Base-by-base conservation (phyloP, 2,113 vertebrate species). In the Ivindomyrus marchei region DNA sequence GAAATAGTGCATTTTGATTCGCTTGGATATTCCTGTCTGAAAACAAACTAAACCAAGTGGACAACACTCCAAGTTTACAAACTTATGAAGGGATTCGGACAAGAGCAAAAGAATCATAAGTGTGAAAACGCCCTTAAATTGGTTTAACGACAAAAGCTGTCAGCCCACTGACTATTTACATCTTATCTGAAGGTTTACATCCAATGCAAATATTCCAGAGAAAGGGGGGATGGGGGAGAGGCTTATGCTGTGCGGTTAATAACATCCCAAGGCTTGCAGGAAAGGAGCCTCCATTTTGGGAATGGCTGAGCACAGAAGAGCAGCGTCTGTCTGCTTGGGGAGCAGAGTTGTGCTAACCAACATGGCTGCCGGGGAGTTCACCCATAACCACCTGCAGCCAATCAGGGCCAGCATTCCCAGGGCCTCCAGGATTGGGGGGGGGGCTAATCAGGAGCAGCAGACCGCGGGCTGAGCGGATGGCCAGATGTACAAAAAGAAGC, bases 331-430 rank as follows among this genome's bases (percentile, higher is more conserved):
- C 74, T 80, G 36, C 36, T 42, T 80, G 31, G 36, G 74, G 17
- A 42, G 31, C 74, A 80, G 36, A 42, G 74, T 39, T 42, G 36
- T 80, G 36, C 74, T 80, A 42, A 80, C 74, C 36, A 42, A 39
- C 36, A 42, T 39, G 74, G 74, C 74, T 80, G 74, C 31, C 36
- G 15, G n/a, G 36, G 36, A 70, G 62, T 70, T 42, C 36, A 80
- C 74, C 74, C 74, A 80, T 80, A 80, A 80, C 74, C 74, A 80
- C 74, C 74, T 80, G 74, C 74, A 80, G 36, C 31, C 74, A 42
- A 39, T 80, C 74, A 80, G 31, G 36, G 36, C 36, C 36, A 39
- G 74, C 74, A 80, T 80, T 80, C 74, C 70, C 70, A 39, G 70
- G 13, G 31, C 70, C 70, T 77, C 31, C 4, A 9, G 70, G 70